phyloP scores from a whole-genome alignment of 1,140 invertebrate species.

The Capitella teleta region DNA sequence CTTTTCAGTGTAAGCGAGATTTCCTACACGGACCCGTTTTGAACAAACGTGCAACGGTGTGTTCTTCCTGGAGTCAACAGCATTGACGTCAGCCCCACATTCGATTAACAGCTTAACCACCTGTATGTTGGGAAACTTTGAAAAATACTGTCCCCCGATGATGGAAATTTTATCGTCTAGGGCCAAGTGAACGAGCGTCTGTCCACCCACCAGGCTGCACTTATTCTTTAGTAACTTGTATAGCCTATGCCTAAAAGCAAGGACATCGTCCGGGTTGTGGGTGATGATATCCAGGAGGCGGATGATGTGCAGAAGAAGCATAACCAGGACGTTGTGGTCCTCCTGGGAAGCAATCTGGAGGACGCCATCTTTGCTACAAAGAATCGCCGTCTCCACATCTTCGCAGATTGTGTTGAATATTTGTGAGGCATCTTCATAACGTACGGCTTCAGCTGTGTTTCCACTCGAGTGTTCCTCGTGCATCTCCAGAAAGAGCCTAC shows the following conservation, averaged over 20 bases:
- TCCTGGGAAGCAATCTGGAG: too few species aligned
- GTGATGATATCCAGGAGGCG: neutral
- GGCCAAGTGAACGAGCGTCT: neutral
- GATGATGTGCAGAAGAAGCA: conserved; percentile 2
- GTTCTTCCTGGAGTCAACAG: neutral
- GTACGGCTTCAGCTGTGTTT: neutral
- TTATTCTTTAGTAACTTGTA: neutral
- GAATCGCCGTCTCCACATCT: neutral
- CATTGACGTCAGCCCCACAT: neutral
- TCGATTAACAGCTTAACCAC: neutral
- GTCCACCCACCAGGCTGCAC: neutral
- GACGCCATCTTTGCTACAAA: neutral
- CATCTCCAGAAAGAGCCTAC: conserved; percentile 11
- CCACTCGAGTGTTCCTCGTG: conserved; percentile 1
- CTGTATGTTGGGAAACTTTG: neutral
- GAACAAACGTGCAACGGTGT: conserved; percentile 1
- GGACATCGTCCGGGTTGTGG: neutral
- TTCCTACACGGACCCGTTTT: neutral
- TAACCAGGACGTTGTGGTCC: neutral
- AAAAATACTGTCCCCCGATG: neutral
- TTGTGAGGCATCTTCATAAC: neutral
- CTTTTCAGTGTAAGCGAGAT: neutral
- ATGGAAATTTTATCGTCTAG: conserved; percentile 3
- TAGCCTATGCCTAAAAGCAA: neutral
- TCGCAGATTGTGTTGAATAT: conserved; percentile 2